phyloP scores from a whole-genome alignment of 2,113 vertebrate genomes.

The Anoura caudifer region DNA sequence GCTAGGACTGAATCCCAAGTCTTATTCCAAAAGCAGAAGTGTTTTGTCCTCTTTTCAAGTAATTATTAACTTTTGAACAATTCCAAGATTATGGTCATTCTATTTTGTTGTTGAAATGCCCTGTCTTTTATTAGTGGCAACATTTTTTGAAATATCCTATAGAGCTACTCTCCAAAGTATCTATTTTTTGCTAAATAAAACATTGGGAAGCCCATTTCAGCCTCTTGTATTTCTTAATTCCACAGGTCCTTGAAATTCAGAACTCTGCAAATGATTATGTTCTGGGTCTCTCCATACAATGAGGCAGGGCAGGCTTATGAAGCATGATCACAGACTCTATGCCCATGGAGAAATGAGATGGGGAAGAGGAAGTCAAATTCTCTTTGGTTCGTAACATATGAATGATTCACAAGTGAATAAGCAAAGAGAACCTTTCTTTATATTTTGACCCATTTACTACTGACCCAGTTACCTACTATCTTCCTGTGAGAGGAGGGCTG shows the following conservation, averaged over 20 bases:
- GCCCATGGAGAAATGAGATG: neutral
- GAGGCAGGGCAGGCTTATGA: neutral
- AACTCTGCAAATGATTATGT: neutral
- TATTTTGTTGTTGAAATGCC: neutral
- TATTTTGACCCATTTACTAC: neutral
- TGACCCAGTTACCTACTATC: neutral
- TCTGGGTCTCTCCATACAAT: neutral
- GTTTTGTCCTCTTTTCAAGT: neutral
- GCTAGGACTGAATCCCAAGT: neutral
- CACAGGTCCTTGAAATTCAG: neutral
- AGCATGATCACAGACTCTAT: neutral
- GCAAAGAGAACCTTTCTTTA: neutral
- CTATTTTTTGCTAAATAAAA: neutral
- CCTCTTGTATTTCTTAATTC: neutral
- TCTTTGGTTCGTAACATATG: neutral
- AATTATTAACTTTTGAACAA: neutral
- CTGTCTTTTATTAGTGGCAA: neutral
- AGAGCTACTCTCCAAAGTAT: slow-evolving; percentile 1
- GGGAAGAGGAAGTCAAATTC: neutral
- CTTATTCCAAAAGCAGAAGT: neutral
- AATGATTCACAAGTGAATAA: neutral
- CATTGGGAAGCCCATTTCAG: neutral
- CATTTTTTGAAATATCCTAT: neutral
- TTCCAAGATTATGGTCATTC: neutral
- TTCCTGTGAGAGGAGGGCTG: neutral